These are phyloP conservation scores for Rhopalosiphum nymphaeae DNA, from an alignment of 2,888 invertebrate species.

Conservation along the genomic window DNA sequence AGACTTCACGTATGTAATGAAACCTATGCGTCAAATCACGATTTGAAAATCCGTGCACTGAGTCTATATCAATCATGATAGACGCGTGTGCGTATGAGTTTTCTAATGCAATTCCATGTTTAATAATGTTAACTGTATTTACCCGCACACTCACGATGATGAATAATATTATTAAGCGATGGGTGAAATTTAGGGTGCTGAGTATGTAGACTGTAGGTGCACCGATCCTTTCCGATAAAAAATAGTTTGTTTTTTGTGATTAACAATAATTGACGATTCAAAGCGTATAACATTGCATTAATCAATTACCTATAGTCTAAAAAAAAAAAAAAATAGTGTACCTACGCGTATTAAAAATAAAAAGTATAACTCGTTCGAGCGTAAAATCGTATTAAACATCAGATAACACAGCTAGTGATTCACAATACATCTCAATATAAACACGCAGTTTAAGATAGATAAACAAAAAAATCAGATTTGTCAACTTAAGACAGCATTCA, in stretches of 20 bases:
- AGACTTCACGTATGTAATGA: background rate
- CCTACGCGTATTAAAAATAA: background rate
- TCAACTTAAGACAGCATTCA: background rate
- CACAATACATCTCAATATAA: background rate
- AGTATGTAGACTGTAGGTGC: background rate
- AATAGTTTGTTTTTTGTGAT: background rate
- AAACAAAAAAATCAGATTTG: background rate
- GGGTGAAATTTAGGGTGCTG: background rate
- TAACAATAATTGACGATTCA: background rate
- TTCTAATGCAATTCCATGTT: background rate
- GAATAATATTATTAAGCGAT: background rate
- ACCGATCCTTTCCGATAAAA: background rate
- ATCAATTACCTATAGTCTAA: background rate
- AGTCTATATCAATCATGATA: conserved; percentile 25
- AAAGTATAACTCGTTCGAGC: background rate
- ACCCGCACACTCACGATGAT: background rate
- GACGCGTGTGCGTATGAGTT: background rate
- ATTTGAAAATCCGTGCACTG: background rate
- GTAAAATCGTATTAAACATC: background rate
- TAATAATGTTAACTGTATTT: background rate
- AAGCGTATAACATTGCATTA: background rate
- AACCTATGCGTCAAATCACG: background rate
- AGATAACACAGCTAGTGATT: background rate
- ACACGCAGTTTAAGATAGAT: background rate
- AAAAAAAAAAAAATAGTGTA: background rate